Evolutionary conservation across 2,888 invertebrate species (phyloP).

Genomic region (Leucophenga maculata): DNA sequence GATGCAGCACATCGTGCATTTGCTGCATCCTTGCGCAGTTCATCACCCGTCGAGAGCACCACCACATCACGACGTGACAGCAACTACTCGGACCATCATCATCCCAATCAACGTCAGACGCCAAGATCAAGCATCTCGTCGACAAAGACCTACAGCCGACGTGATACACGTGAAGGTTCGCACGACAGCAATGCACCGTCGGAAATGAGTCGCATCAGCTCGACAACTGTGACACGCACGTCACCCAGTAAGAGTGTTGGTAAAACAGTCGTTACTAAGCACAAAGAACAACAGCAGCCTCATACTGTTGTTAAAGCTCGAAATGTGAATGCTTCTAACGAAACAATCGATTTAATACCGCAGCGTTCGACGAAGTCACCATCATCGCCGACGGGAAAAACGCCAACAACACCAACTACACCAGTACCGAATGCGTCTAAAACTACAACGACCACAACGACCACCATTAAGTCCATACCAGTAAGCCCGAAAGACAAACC

Average conservation of each 20-base stretch:
- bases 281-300: slow-evolving; percentile 14
- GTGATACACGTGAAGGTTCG: slow-evolving; percentile 68
- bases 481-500: background rate
- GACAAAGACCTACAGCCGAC: slow-evolving; percentile 53
- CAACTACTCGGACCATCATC: slow-evolving; percentile 60
- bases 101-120: slow-evolving; percentile 46
- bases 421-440: slow-evolving; percentile 29
- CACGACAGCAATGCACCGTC: slow-evolving; percentile 69
- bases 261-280: slow-evolving; percentile 54
- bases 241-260: slow-evolving; percentile 60
- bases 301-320: slow-evolving; percentile 55
- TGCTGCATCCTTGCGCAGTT: slow-evolving; percentile 80
- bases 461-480: slow-evolving; percentile 1
- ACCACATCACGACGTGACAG: slow-evolving; percentile 72
- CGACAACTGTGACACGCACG: slow-evolving; percentile 66
- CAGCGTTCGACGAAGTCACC: slow-evolving; percentile 59
- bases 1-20: slow-evolving; percentile 85
- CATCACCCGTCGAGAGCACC: slow-evolving; percentile 76
- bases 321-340: slow-evolving; percentile 56
- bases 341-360: slow-evolving; percentile 57
- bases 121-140: slow-evolving; percentile 68
- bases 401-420: slow-evolving; percentile 24
- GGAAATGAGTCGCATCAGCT: slow-evolving; percentile 69
- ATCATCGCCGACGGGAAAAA: slow-evolving; percentile 37
- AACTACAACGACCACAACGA: slow-evolving; percentile 43